Percentiles rank a stretch among this genome's conserved stretches.
Evolutionary conservation across 2,113 vertebrate species (phyloP).

Genomic region (Todiramphus saurophagus): DNA sequence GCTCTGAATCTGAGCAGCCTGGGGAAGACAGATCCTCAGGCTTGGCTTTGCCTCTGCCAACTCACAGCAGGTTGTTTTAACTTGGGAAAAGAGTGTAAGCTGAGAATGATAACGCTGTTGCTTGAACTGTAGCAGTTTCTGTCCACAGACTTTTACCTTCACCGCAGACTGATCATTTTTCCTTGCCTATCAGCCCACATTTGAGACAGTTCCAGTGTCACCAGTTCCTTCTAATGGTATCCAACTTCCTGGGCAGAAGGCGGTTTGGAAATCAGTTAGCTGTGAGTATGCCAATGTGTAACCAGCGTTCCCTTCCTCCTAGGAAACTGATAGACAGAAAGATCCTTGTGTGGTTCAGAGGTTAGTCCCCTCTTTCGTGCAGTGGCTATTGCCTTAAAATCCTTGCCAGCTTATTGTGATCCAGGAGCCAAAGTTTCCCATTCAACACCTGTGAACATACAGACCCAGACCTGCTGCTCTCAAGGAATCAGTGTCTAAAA

Average conservation of each 20-base stretch:
- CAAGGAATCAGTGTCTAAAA: not conserved
- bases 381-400: not conserved
- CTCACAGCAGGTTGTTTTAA: not conserved
- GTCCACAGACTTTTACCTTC: not conserved
- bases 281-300: slow-evolving; percentile 67
- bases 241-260: slow-evolving; percentile 62
- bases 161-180: slow-evolving; percentile 41
- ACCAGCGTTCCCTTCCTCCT: slow-evolving; percentile 4
- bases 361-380: not conserved
- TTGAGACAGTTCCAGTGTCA: slow-evolving; percentile 71
- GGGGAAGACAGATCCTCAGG: not conserved
- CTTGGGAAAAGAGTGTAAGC: not conserved
- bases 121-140: slow-evolving; percentile 46
- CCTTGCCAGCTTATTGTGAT: not conserved
- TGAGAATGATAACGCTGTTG: not conserved
- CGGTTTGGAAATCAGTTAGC: slow-evolving; percentile 59
- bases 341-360: not conserved
- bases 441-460: not conserved
- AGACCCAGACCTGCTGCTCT: not conserved
- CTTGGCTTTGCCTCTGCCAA: not conserved
- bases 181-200: slow-evolving; percentile 69
- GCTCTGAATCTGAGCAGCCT: not conserved
- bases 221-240: slow-evolving; percentile 75
- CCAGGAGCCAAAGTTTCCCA: slow-evolving; percentile 6
- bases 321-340: not conserved